These are phyloP conservation scores for Etia nguti DNA, from an alignment of 2,113 vertebrate genomes.

Conservation along the genomic window DNA sequence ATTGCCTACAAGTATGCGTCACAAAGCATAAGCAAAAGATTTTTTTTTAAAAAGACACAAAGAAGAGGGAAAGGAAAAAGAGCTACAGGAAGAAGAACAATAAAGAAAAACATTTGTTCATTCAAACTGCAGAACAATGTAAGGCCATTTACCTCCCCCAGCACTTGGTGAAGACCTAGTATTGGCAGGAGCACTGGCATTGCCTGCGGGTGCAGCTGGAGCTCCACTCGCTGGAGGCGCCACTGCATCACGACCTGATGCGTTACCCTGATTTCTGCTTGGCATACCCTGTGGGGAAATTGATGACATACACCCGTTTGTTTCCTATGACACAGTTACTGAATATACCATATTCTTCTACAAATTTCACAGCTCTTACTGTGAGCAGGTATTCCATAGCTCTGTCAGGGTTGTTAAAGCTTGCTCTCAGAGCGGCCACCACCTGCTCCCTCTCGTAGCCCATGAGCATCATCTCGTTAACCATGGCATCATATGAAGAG, in stretches of 20 bases:
- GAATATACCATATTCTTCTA: not conserved
- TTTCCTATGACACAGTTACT: not conserved
- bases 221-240: conserved; percentile 38
- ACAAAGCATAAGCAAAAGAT: not conserved
- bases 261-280: conserved; percentile 66
- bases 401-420: conserved; percentile 96
- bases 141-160: conserved; percentile 50
- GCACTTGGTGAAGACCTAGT: conserved; percentile 73
- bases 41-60: not conserved
- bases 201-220: conserved; percentile 39
- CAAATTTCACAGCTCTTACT: conserved; percentile 66
- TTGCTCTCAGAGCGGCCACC: conserved; percentile 88
- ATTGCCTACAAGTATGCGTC: conserved; percentile 72
- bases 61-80: not conserved
- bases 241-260: conserved; percentile 15
- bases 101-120: not conserved
- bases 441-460: conserved; percentile 92
- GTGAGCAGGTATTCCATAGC: conserved; percentile 94
- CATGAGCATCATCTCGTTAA: conserved; percentile 98
- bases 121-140: not conserved
- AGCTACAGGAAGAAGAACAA: not conserved
- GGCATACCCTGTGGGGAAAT: conserved; percentile 81
- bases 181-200: conserved; percentile 38
- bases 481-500: conserved; percentile 94
- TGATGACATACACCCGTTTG: not conserved